Evolutionary conservation across 2,888 invertebrate species (phyloP), one percentile per base, ranked within the genome.

Genomic region (Belgica antarctica): DNA sequence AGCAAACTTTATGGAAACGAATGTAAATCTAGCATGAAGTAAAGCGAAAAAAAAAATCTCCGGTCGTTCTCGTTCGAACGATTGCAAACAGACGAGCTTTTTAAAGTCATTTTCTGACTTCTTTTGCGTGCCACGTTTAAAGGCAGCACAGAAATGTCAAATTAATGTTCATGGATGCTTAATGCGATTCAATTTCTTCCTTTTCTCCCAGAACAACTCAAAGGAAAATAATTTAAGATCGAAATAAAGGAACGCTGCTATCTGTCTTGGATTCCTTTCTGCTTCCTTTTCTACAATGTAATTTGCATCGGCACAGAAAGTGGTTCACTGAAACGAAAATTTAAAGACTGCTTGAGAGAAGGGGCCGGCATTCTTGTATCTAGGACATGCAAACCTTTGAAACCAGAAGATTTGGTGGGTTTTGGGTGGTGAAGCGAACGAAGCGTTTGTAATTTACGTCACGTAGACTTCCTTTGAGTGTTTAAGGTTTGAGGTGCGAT

Each of bases 251-350:
- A n/a, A n/a, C 12, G 34, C 12, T 31, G 34, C 7, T 8, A 31
- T 31, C 12, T 52, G 17, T 52, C 22, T 52, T n/a, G 15, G 15
- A n/a, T n/a, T n/a, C n/a, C n/a, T n/a, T n/a, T n/a, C n/a, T n/a
- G n/a, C 46, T 15, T 52, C 22, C 22, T 22, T n/a, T n/a, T 41
- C 41, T 15, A 3, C 34, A 34, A 34, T 15, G 15, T 15, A 52
- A 52, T 52, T 52, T 52, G 17, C 41, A 10, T 10, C 52, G 52
- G 34, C 34, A 31, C 4, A 52, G 22, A 52, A 52, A 52, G 17
- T 22, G n/a, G 22, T 52, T 22, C 52, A 52, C 22, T 22, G 52
- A 22, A 22, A 19, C 52, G 52, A 22, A 52, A 52, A 52, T 17
- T 52, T 52, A 41, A 41, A 41, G 41, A n/a, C n/a, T n/a, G n/a